Percentiles rank a stretch among this genome's conserved stretches.
Conservation (phyloP, 2,113 vertebrate species). For the Loxodonta africana region DNA sequence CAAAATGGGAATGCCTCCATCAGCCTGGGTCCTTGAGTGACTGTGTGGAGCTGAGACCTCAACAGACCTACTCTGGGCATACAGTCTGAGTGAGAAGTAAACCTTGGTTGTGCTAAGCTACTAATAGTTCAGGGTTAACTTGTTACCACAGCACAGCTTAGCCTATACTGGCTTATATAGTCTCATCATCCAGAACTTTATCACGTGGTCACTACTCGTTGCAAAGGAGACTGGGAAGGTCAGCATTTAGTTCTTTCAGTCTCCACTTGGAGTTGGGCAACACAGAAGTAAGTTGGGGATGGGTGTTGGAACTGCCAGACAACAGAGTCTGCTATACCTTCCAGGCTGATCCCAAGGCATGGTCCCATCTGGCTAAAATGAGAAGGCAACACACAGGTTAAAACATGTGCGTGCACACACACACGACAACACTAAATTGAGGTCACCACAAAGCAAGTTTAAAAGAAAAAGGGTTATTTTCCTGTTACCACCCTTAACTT, state of each 20-base stretch:
- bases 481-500: neutral
- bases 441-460: rapidly evolving
- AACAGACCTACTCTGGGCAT: rapidly evolving
- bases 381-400: neutral
- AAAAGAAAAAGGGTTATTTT: neutral
- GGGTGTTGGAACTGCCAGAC: no score
- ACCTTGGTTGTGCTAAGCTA: neutral
- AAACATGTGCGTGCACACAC: neutral
- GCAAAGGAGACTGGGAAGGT: rapidly evolving
- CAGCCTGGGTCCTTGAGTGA: neutral
- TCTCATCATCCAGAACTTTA: neutral
- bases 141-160: rapidly evolving
- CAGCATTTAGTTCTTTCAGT: rapidly evolving
- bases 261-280: neutral
- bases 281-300: neutral
- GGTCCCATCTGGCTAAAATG: rapidly evolving
- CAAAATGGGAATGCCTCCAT: neutral
- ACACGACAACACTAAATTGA: neutral
- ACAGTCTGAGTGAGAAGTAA: rapidly evolving
- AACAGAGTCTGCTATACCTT: rapidly evolving
- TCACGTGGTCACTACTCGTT: rapidly evolving
- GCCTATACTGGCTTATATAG: neutral
- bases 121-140: no score
- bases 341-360: neutral
- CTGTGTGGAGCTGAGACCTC: neutral